Conservation (phyloP, 64 coral and sea anemone genomes). For the Montipora capricornis region DNA sequence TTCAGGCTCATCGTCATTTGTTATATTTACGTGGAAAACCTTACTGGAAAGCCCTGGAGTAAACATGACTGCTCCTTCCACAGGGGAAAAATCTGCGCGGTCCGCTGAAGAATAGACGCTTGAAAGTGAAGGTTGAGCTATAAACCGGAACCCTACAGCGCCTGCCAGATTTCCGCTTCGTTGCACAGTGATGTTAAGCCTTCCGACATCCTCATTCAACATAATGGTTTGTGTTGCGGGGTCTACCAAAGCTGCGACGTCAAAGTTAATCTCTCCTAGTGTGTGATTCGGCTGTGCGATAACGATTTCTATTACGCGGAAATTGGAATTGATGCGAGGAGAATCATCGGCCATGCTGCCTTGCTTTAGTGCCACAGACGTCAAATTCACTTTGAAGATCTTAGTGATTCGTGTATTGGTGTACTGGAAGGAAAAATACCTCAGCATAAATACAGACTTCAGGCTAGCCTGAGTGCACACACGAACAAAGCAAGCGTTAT, state of each 20-base stretch:
- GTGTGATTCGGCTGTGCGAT: slow-evolving; percentile 77
- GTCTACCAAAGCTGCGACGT: slow-evolving; percentile 61
- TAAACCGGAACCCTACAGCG: slow-evolving; percentile 75
- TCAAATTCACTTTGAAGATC: slow-evolving; percentile 91
- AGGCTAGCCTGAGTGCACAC: not conserved
- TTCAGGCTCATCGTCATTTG: slow-evolving; percentile 79
- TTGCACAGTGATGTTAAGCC: slow-evolving; percentile 47
- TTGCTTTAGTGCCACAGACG: slow-evolving; percentile 62
- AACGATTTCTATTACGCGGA: slow-evolving; percentile 76
- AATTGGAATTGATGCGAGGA: slow-evolving; percentile 62
- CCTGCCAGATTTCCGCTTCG: slow-evolving; percentile 61
- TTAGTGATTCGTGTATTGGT: slow-evolving; percentile 66
- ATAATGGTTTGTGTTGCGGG: slow-evolving; percentile 61
- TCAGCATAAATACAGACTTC: not conserved
- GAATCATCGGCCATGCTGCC: slow-evolving; percentile 61
- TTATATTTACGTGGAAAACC: slow-evolving; percentile 71
- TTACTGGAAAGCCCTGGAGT: slow-evolving; percentile 19
- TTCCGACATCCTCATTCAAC: slow-evolving; percentile 57
- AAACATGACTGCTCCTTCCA: slow-evolving; percentile 68
- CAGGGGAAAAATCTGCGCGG: slow-evolving; percentile 63
- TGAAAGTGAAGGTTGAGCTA: slow-evolving; percentile 24
- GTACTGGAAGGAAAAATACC: slow-evolving; percentile 44
- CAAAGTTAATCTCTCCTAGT: slow-evolving; percentile 88
- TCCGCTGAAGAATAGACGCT: slow-evolving; percentile 21
- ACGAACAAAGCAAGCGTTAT: no score